These are phyloP conservation scores for Meleagris gallopavo DNA, from an alignment of 2,113 vertebrate species.

Conservation along the genomic window DNA sequence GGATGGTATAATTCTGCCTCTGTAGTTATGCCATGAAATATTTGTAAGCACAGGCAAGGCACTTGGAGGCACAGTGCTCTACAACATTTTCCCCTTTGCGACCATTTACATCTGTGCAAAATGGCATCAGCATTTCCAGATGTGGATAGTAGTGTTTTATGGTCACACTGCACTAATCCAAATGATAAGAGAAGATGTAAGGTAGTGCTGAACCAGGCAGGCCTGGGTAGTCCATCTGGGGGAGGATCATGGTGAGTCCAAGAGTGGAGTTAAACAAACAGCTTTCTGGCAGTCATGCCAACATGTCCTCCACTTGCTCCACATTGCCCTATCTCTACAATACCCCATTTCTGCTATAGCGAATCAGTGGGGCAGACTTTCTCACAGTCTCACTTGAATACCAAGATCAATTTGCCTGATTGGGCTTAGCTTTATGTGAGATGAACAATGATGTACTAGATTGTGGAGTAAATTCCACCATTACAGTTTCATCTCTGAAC, in stretches of 20 bases:
- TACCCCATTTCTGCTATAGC: not conserved
- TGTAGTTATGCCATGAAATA: not conserved
- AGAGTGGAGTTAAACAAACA: not conserved
- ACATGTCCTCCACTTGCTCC: not conserved
- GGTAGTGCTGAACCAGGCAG: not conserved
- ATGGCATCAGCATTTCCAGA: not conserved
- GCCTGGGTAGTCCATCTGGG: not conserved
- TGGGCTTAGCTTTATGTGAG: not conserved
- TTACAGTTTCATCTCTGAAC: rapidly evolving
- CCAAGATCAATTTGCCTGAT: not conserved
- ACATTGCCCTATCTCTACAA: not conserved
- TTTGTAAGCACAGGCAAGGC: not conserved
- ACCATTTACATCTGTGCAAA: not conserved
- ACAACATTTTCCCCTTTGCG: not conserved
- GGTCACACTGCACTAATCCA: not conserved
- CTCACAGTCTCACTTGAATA: not conserved
- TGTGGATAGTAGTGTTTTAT: not conserved
- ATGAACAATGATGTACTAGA: not conserved
- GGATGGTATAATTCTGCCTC: not conserved
- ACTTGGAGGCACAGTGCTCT: not conserved
- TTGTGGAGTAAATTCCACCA: not conserved
- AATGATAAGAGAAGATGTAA: not conserved
- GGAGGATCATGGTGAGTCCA: not conserved
- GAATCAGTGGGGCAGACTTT: not conserved
- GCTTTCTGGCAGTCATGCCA: not conserved